Percentiles rank a stretch among this genome's conserved stretches.
Evolutionary conservation across 2,113 vertebrate species (phyloP).

Genomic region (Tiliqua scincoides): DNA sequence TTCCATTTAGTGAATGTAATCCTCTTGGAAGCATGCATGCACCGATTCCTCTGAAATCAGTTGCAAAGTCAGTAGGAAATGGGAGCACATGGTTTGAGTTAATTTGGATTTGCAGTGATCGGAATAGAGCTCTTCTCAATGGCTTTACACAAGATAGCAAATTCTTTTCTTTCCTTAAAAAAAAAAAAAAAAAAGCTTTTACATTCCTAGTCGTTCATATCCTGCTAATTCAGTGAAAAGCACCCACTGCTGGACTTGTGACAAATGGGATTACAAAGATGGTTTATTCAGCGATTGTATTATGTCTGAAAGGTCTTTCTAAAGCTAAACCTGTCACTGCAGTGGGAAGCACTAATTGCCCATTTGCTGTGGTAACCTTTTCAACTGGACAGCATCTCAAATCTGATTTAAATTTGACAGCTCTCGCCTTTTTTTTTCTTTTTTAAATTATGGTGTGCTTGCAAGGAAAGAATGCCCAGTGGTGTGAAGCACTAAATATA

Average conservation of each 20-base stretch:
- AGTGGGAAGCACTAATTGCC: slow-evolving; percentile 73
- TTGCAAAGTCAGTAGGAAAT: neutral
- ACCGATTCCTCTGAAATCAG: neutral
- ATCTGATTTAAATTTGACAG: slow-evolving; percentile 50
- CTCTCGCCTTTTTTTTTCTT: slow-evolving; percentile 41
- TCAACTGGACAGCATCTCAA: slow-evolving; percentile 63
- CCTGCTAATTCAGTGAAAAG: slow-evolving; percentile 27
- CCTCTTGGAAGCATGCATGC: neutral
- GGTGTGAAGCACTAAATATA: slow-evolving; percentile 11
- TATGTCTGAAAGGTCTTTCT: slow-evolving; percentile 45
- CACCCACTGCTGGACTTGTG: slow-evolving; percentile 35
- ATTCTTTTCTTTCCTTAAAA: neutral
- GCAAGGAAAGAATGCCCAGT: neutral
- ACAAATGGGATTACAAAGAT: slow-evolving; percentile 67
- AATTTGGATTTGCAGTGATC: too few relatives aligned
- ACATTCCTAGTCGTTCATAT: neutral
- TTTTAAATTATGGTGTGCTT: slow-evolving; percentile 54
- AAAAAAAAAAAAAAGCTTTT: slow-evolving; percentile 1
- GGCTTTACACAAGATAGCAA: neutral
- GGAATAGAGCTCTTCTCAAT: neutral
- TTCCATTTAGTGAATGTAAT: neutral
- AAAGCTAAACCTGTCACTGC: slow-evolving; percentile 42
- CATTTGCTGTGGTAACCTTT: slow-evolving; percentile 74
- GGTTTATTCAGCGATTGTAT: slow-evolving; percentile 61
- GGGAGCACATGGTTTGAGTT: neutral